Evolutionary conservation across 1,140 invertebrate genomes (phyloP), one percentile per base, ranked within the genome.

Genomic region (Neuroterus valhalla): DNA sequence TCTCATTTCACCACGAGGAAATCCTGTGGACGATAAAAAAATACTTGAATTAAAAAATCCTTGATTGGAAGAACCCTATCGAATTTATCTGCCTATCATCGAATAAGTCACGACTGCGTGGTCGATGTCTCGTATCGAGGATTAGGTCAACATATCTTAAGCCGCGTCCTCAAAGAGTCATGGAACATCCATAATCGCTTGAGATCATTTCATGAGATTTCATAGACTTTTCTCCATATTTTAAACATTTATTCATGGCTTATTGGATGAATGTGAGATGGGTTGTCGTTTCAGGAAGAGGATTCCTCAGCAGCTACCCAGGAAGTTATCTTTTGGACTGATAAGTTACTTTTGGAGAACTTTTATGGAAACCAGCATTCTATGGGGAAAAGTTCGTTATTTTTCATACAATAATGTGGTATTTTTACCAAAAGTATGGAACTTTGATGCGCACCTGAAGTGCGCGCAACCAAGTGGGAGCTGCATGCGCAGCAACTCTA

Each of bases 91-190:
- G 67, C 52, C 69, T 70, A 71, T 79, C 70, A 68, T 74, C 62
- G 26, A 74, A 17, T 12, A 75, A 75, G 50, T 38, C 55, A 26
- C 26, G 23, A 66, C 72, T 50, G 73, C 66, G 19, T 46, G n/a
- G 73, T 48, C 70, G 55, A 66, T 31, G 70, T 70, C 75, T 23
- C 52, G 42, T 68, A 74, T 78, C 71, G 74, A 43, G 74, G 77
- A 78, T 81, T 81, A 81, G 31, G 55, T 26, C 68, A 66, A 69
- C 70, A 66, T 38, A 62, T 77, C 38, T 74, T 71, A 79, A 79
- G 79, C 73, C 79, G 68, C 71, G 66, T 78, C 77, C 77, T 68
- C 21, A 76, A 81, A 75, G 68, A 75, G 72, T 66, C 75, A 74
- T 77, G 62, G 80, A 77, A 79, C 80, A 81, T 78, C 76, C 66